Evolutionary conservation across 2,113 vertebrate species (phyloP).

Genomic region (Pipra filicauda): DNA sequence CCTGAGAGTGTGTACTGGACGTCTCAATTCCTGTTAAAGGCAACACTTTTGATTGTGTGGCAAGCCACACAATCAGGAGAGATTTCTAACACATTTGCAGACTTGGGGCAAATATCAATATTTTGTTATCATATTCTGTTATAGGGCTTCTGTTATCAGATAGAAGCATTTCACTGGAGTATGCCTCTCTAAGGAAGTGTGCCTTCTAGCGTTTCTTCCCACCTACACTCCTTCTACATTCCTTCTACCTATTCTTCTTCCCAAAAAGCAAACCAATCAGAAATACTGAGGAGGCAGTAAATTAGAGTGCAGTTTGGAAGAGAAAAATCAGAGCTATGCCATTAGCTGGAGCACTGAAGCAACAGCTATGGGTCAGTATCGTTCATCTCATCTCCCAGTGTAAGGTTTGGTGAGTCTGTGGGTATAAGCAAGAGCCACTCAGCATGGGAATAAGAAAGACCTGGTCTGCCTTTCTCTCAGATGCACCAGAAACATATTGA

Average conservation of each 20-base stretch:
- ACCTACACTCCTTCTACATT: rapidly evolving
- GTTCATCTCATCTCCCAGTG: background rate
- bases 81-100: background rate
- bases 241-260: background rate
- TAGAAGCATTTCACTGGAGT: background rate
- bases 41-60: background rate
- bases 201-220: background rate
- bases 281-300: background rate
- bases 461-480: background rate
- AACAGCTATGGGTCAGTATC: rapidly evolving
- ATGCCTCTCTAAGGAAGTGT: background rate
- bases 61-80: background rate
- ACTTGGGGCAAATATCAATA: background rate
- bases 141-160: background rate
- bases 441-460: too few species aligned
- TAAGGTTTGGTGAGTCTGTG: rapidly evolving
- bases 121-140: too few species aligned
- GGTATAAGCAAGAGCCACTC: background rate
- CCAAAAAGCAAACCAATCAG: background rate
- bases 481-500: background rate
- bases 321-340: background rate
- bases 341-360: background rate
- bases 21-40: background rate
- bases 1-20: background rate
- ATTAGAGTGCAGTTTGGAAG: background rate